These are phyloP conservation scores for Petrocephalus zakoni DNA, from an alignment of 2,113 vertebrate species.

Conservation along the genomic window DNA sequence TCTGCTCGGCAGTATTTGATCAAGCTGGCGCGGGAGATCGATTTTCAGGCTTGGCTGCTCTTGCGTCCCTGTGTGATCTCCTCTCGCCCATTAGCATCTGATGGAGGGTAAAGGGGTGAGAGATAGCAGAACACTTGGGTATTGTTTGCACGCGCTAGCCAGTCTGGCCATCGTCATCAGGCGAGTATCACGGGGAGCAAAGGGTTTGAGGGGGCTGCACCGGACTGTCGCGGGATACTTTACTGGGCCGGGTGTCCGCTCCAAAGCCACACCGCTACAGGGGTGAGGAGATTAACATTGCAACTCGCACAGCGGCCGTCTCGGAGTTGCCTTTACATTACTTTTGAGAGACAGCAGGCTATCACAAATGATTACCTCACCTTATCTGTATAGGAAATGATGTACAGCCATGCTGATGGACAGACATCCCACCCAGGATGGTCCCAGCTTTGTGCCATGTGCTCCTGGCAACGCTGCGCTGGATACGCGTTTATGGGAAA, in stretches of 20 bases:
- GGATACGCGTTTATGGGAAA: neutral
- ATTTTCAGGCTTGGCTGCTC: conserved; percentile 36
- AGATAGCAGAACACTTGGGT: neutral
- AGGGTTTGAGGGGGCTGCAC: conserved; percentile 2
- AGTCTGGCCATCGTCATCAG: neutral
- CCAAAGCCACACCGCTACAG: neutral
- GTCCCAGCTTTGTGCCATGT: neutral
- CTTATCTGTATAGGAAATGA: neutral
- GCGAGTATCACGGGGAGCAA: neutral
- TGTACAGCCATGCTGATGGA: neutral
- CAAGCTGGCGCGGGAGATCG: conserved; percentile 36
- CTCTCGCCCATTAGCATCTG: conserved; percentile 25
- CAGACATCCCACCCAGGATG: neutral
- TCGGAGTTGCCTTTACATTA: neutral
- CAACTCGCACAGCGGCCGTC: neutral
- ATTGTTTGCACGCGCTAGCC: neutral
- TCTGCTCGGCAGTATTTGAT: conserved; percentile 32
- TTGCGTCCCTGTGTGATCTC: conserved; percentile 2
- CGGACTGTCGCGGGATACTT: neutral
- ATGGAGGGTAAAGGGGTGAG: neutral
- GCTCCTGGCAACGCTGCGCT: neutral
- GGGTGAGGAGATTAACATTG: neutral
- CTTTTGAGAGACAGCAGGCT: neutral
- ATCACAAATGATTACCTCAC: neutral
- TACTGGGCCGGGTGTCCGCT: neutral